phyloP scores from a whole-genome alignment of 2,113 vertebrate genomes.

The Circaetus cinerascens region DNA sequence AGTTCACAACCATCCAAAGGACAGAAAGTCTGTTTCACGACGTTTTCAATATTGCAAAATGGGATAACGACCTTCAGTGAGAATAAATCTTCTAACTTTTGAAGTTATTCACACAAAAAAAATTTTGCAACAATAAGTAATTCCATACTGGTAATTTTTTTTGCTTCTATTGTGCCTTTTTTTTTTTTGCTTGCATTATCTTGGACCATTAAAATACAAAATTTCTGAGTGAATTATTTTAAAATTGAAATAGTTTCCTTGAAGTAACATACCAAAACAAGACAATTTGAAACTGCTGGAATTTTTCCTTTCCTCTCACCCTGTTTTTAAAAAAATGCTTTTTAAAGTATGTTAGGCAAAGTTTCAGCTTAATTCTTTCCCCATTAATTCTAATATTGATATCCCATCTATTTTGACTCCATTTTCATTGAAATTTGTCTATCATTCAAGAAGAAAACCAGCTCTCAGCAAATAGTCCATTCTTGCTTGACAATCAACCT shows the following conservation, averaged over 20 bases:
- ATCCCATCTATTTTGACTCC: neutral
- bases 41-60: neutral
- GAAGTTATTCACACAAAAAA: neutral
- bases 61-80: neutral
- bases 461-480: neutral
- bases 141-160: neutral
- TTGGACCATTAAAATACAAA: neutral
- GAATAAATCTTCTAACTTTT: neutral
- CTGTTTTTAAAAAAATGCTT: neutral
- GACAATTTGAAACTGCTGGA: neutral
- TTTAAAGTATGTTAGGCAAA: neutral
- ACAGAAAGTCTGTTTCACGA: neutral
- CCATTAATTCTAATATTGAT: neutral
- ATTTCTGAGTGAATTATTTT: neutral
- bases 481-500: neutral
- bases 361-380: neutral
- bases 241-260: neutral
- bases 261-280: neutral
- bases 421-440: neutral
- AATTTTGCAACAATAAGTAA: neutral
- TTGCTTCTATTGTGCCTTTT: neutral
- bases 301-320: neutral
- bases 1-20: neutral
- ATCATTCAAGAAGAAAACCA: neutral
- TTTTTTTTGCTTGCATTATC: neutral